phyloP scores from a whole-genome alignment of 2,113 vertebrate species.

The Ploceus nigricollis region DNA sequence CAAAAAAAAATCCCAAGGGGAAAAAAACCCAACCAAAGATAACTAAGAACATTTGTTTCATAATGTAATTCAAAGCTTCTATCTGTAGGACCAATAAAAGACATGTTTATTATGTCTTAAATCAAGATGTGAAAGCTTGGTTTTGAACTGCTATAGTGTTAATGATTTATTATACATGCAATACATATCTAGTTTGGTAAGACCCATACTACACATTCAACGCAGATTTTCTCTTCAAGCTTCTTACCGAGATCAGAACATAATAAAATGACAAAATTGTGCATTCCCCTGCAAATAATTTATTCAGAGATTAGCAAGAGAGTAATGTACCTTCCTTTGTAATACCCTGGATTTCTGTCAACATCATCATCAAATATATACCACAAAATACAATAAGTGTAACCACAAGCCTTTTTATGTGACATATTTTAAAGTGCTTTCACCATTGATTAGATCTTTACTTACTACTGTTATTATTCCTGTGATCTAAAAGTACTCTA shows the following conservation, averaged over 20 bases:
- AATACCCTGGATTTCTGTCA: background rate
- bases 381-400: background rate
- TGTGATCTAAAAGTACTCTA: background rate
- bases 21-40: background rate
- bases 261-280: background rate
- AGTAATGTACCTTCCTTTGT: background rate
- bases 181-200: background rate
- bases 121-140: background rate
- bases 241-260: background rate
- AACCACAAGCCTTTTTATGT: background rate
- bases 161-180: background rate
- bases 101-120: background rate
- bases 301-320: background rate
- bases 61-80: background rate
- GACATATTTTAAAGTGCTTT: background rate
- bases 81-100: background rate
- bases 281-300: background rate
- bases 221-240: background rate
- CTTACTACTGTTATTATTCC: background rate
- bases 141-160: background rate
- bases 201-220: background rate
- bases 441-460: background rate
- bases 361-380: background rate
- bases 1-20: background rate
- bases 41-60: slow-evolving; percentile 10